phyloP scores from a whole-genome alignment of 2,888 invertebrate species.

The Lapara coniferarum region DNA sequence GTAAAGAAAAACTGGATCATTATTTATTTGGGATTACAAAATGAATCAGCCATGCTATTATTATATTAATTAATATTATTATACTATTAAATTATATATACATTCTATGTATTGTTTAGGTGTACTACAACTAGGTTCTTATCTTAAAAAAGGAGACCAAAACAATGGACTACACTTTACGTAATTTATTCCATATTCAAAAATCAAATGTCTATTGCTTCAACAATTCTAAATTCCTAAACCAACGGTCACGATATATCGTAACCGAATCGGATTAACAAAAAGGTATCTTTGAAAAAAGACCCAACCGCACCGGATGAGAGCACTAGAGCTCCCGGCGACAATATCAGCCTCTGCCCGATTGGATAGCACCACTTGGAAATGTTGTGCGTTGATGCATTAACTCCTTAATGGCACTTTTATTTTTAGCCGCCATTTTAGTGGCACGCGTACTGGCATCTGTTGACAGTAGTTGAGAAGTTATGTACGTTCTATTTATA shows the following conservation, averaged over 20 bases:
- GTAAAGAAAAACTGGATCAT: not conserved
- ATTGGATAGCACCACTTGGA: conserved; percentile 46
- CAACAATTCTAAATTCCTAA: conserved; percentile 1
- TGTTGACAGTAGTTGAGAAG: conserved; percentile 31
- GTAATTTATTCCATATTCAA: not conserved
- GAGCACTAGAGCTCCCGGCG: conserved; percentile 38
- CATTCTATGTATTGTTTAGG: too few relatives aligned
- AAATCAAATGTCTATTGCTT: not conserved
- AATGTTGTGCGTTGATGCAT: conserved; percentile 70
- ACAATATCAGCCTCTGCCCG: conserved; percentile 52
- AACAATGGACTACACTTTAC: too few relatives aligned
- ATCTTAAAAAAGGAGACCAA: too few relatives aligned
- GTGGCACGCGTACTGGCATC: conserved; percentile 57
- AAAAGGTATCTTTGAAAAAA: conserved; percentile 36
- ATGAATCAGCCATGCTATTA: too few relatives aligned
- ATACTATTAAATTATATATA: too few relatives aligned
- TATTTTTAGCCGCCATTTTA: conserved; percentile 76
- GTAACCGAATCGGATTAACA: conserved; percentile 7
- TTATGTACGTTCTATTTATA: not conserved
- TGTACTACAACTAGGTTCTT: too few relatives aligned
- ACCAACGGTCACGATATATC: conserved; percentile 16
- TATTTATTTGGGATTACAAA: not conserved
- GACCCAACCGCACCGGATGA: conserved; percentile 38
- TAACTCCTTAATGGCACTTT: conserved; percentile 73
- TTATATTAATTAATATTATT: too few relatives aligned